Evolutionary conservation across 2,797 vertebrate genomes (phyloP).

Genomic region (Melanotaenia pygmaea): DNA sequence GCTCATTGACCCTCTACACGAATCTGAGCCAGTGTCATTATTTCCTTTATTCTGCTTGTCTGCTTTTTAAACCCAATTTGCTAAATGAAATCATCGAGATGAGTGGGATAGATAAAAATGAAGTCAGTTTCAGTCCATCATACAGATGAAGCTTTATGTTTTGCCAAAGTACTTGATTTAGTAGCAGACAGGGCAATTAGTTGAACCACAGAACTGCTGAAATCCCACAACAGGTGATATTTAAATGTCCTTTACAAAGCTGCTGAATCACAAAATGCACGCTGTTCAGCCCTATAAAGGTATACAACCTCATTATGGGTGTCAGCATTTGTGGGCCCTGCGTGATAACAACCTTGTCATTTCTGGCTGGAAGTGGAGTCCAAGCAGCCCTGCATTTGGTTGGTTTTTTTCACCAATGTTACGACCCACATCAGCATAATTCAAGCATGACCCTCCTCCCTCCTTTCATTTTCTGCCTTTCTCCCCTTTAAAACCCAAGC

Average conservation of each 20-base stretch:
- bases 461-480: slow-evolving; percentile 76
- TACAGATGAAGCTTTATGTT: slow-evolving; percentile 3
- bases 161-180: not conserved
- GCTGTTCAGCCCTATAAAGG: slow-evolving; percentile 1
- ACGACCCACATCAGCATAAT: slow-evolving; percentile 83
- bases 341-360: slow-evolving; percentile 74
- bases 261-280: not conserved
- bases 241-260: not conserved
- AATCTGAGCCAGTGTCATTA: slow-evolving; percentile 38
- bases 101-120: slow-evolving; percentile 6
- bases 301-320: slow-evolving; percentile 23
- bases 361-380: slow-evolving; percentile 41
- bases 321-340: slow-evolving; percentile 54
- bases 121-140: not conserved
- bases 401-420: slow-evolving; percentile 58
- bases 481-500: slow-evolving; percentile 68
- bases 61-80: slow-evolving; percentile 31
- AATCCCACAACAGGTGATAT: not conserved
- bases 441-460: slow-evolving; percentile 80
- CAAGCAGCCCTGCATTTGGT: slow-evolving; percentile 50
- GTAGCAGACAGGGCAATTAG: not conserved
- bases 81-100: slow-evolving; percentile 24
- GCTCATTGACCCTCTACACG: slow-evolving; percentile 5
- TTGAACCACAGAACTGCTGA: not conserved
- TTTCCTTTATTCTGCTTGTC: slow-evolving; percentile 27